These are phyloP conservation scores for Andrena bucephala DNA, from an alignment of 2,888 invertebrate species.

Conservation along the genomic window DNA sequence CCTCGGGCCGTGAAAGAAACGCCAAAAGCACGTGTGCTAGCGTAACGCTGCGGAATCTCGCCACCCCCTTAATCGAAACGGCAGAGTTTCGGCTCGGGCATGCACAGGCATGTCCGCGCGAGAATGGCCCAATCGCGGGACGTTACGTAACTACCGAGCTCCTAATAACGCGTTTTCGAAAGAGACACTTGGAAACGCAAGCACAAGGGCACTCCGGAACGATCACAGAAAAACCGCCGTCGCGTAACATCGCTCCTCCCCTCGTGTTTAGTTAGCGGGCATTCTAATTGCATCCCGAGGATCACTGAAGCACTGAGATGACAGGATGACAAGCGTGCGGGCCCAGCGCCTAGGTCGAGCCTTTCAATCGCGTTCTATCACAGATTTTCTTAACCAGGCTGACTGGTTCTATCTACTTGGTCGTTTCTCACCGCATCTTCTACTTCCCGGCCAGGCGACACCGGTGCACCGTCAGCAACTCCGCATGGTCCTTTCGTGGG, in stretches of 20 bases:
- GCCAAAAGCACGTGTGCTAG: too few species aligned
- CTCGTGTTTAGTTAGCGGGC: background rate
- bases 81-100: background rate
- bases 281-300: too few species aligned
- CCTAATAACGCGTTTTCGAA: too few species aligned
- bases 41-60: too few species aligned
- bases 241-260: constrained; percentile 15
- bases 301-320: too few species aligned
- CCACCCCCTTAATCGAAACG: too few species aligned
- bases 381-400: background rate
- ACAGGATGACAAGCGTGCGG: too few species aligned
- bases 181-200: too few species aligned
- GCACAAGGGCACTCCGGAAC: background rate
- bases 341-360: background rate
- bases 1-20: too few species aligned
- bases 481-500: constrained; percentile 45
- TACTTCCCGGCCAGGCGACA: constrained; percentile 39
- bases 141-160: constrained; percentile 21
- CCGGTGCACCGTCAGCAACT: constrained; percentile 50
- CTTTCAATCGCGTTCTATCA: constrained; percentile 9
- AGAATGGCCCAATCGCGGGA: background rate
- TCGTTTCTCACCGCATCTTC: constrained; percentile 53
- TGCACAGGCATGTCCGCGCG: background rate
- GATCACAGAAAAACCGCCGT: background rate
- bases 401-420: constrained; percentile 33